phyloP scores from a whole-genome alignment of 2,797 vertebrate species.

The Molossus alvarezi region DNA sequence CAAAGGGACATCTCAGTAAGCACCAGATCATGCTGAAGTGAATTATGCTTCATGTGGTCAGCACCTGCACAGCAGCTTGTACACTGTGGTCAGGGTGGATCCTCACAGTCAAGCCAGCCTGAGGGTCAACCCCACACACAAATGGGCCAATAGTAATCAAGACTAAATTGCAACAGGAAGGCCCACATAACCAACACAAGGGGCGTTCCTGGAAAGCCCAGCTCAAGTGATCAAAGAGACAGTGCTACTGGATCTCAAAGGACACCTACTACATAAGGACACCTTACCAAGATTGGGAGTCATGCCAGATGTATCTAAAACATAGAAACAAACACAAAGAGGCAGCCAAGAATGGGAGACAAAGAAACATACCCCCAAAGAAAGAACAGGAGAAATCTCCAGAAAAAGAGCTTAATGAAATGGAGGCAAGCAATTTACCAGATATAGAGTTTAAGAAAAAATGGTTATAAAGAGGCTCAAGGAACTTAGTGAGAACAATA shows the following conservation, averaged over 20 bases:
- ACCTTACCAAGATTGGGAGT: not conserved
- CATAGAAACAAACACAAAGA: not conserved
- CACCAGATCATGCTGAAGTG: not conserved
- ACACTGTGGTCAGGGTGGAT: not conserved
- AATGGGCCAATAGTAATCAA: not conserved
- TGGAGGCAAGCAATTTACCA: too few species aligned
- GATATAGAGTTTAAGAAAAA: too few species aligned
- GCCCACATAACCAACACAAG: not conserved
- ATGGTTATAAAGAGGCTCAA: too few species aligned
- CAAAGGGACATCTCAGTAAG: not conserved
- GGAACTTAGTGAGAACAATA: too few species aligned
- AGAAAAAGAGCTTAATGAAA: too few species aligned
- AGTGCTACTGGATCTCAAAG: not conserved
- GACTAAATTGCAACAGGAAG: not conserved
- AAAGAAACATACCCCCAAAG: not conserved
- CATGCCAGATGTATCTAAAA: not conserved
- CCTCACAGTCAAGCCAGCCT: not conserved
- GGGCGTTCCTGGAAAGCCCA: not conserved
- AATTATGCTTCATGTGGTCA: not conserved
- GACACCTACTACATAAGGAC: not conserved
- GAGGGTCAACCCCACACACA: too few species aligned
- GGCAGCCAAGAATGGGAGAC: not conserved
- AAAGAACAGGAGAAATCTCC: too few species aligned
- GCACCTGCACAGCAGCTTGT: not conserved
- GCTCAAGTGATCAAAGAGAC: not conserved